Conservation (phyloP, 2,888 invertebrate species). For the Mystacides longicornis region DNA sequence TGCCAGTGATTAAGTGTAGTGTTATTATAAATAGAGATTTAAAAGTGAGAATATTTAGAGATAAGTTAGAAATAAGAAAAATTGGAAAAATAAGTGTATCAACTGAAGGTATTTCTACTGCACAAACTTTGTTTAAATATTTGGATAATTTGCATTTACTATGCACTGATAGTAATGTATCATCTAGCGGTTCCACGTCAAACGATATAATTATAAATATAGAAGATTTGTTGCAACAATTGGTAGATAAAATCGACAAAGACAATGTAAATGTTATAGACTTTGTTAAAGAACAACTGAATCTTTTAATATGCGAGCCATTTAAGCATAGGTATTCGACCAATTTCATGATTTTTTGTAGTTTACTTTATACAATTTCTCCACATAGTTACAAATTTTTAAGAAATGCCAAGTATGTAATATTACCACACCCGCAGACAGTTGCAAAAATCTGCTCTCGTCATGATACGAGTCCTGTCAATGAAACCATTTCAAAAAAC, state of each 20-base stretch:
- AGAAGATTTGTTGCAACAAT: neutral
- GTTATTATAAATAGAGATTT: neutral
- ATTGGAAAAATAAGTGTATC: neutral
- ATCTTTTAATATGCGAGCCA: neutral
- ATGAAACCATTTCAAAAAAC: neutral
- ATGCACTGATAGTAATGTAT: neutral
- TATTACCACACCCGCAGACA: neutral
- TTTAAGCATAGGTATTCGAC: neutral
- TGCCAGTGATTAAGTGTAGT: neutral
- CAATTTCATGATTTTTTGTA: neutral
- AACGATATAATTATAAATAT: neutral
- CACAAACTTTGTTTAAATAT: neutral
- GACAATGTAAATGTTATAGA: neutral
- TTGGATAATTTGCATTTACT: neutral
- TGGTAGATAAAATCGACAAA: neutral
- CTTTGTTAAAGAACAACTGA: neutral
- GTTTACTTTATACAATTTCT: neutral
- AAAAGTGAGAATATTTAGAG: neutral
- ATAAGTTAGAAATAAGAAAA: neutral
- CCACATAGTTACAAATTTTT: constrained; percentile 2
- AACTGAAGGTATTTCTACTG: neutral
- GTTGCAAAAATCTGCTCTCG: neutral
- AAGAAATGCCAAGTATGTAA: neutral
- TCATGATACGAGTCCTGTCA: neutral
- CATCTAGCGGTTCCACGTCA: neutral